A percentile compares a stretch with the other conserved stretches of the same genome.
Conservation (phyloP, 1,140 invertebrate genomes). For the Cotesia chilonis region DNA sequence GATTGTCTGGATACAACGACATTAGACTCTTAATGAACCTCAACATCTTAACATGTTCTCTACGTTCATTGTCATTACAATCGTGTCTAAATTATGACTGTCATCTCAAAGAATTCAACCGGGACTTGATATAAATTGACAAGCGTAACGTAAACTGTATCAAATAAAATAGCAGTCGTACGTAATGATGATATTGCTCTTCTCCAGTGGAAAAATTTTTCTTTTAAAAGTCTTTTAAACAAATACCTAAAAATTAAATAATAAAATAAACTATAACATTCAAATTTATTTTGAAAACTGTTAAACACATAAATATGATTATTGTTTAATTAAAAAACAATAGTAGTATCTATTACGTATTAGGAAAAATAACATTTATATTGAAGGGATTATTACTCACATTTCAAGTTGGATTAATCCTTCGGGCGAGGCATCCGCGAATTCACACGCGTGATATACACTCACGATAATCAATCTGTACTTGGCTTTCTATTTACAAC, state of each 20-base stretch:
- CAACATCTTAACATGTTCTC: constrained; percentile 10
- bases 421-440: constrained; percentile 33
- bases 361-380: constrained; percentile 2
- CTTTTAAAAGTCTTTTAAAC: background rate
- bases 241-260: background rate
- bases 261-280: background rate
- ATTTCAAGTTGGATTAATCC: constrained; percentile 32
- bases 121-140: constrained; percentile 10
- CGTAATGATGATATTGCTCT: constrained; percentile 2
- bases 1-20: constrained; percentile 19
- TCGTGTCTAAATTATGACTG: constrained; percentile 20
- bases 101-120: constrained; percentile 13
- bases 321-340: background rate
- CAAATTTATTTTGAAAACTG: background rate
- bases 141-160: constrained; percentile 18
- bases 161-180: constrained; percentile 16
- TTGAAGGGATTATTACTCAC: constrained; percentile 22
- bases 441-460: constrained; percentile 36
- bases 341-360: background rate
- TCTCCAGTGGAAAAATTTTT: background rate
- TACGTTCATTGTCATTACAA: constrained; percentile 25
- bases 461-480: constrained; percentile 10
- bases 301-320: too few species aligned
- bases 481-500: constrained; percentile 33
- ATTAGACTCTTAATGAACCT: constrained; percentile 26